phyloP scores from a whole-genome alignment of 2,113 vertebrate species.

The Salminus brasiliensis region DNA sequence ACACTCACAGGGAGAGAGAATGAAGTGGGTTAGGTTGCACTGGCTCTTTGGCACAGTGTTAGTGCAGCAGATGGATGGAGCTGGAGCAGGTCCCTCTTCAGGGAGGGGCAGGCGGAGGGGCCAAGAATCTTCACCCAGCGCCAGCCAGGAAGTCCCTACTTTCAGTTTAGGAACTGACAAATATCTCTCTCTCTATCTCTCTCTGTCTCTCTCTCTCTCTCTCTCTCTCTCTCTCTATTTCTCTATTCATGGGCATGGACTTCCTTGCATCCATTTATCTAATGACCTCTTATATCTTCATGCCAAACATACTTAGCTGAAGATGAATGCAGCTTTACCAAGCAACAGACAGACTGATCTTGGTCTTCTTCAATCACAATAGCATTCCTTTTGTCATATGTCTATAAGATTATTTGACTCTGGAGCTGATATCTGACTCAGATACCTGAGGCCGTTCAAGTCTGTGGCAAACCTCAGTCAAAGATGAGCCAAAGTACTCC shows the following conservation, averaged over 20 bases:
- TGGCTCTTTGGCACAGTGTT: slow-evolving; percentile 57
- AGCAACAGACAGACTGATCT: background rate
- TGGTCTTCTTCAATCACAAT: background rate
- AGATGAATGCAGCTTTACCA: slow-evolving; percentile 25
- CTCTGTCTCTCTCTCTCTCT: slow-evolving; percentile 11
- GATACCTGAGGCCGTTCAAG: too few relatives aligned
- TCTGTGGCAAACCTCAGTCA: too few relatives aligned
- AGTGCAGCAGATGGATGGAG: slow-evolving; percentile 69
- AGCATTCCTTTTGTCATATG: too few relatives aligned
- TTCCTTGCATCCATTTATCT: slow-evolving; percentile 31
- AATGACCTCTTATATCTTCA: slow-evolving; percentile 45
- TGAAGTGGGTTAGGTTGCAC: slow-evolving; percentile 41
- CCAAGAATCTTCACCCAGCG: slow-evolving; percentile 30
- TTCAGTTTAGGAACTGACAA: slow-evolving; percentile 42
- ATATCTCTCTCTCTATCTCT: slow-evolving; percentile 8
- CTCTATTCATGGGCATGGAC: too few relatives aligned
- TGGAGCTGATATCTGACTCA: too few relatives aligned
- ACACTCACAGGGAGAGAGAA: background rate
- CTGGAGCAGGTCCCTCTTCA: slow-evolving; percentile 58
- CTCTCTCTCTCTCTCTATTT: slow-evolving; percentile 15
- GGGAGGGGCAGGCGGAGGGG: slow-evolving; percentile 49
- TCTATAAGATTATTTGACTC: too few relatives aligned
- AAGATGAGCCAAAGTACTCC: too few relatives aligned
- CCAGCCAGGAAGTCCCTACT: slow-evolving; percentile 40
- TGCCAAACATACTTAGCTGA: slow-evolving; percentile 25